phyloP scores from a whole-genome alignment of 2,113 vertebrate genomes.

The Jaculus jaculus region DNA sequence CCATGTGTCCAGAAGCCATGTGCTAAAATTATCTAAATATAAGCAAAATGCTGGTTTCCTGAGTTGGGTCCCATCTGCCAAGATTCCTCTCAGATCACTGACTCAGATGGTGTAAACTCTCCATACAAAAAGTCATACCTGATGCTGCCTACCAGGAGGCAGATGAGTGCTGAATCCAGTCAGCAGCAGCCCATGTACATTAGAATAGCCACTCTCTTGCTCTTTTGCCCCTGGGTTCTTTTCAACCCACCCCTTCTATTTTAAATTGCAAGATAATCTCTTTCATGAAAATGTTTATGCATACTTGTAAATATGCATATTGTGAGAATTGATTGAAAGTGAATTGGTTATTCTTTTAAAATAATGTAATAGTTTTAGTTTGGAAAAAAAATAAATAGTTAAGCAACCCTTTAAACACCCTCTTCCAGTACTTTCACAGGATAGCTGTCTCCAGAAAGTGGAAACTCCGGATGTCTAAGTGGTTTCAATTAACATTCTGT shows the following conservation, averaged over 20 bases:
- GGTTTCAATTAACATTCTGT: background rate
- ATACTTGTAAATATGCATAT: too few relatives aligned
- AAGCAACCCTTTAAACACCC: background rate
- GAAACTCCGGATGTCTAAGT: background rate
- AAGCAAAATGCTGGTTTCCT: constrained; percentile 50
- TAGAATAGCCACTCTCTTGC: constrained; percentile 72
- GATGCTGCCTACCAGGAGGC: constrained; percentile 51
- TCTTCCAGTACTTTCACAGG: background rate
- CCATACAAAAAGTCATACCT: background rate
- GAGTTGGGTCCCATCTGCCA: constrained; percentile 56
- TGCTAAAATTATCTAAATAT: constrained; percentile 12
- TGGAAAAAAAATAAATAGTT: background rate
- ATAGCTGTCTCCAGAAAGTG: background rate
- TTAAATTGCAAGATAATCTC: background rate
- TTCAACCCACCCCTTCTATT: background rate
- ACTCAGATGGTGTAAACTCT: constrained; percentile 42
- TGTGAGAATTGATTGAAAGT: too few relatives aligned
- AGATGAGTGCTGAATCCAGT: constrained; percentile 52
- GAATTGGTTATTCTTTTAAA: background rate
- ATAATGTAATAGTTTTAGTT: background rate
- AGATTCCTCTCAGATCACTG: constrained; percentile 42
- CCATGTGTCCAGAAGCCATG: background rate
- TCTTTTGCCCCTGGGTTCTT: constrained; percentile 51
- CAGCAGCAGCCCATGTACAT: constrained; percentile 56
- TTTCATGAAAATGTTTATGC: background rate